These are phyloP conservation scores for Petrolisthes manimaculis DNA, from an alignment of 2,888 invertebrate species.

Conservation along the genomic window DNA sequence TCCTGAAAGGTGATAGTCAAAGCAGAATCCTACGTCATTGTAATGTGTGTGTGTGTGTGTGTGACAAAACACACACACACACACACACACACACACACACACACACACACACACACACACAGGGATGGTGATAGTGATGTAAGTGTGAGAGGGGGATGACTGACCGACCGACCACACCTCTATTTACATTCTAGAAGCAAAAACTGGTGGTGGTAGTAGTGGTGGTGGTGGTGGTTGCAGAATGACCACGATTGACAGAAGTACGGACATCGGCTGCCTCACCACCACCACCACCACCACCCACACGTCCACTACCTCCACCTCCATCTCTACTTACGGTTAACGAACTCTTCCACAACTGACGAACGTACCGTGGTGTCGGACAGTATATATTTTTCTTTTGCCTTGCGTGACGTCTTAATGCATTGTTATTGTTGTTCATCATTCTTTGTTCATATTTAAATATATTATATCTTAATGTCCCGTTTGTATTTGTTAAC, in stretches of 20 bases:
- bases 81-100: background rate
- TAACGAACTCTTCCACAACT: no score
- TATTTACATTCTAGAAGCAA: background rate
- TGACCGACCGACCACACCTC: background rate
- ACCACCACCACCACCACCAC: background rate
- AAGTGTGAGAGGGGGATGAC: background rate
- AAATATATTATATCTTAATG: no score
- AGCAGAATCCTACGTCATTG: background rate
- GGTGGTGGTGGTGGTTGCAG: background rate
- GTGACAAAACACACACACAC: background rate
- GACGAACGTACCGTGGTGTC: no score
- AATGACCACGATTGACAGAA: background rate
- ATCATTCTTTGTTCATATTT: no score
- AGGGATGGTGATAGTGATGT: background rate
- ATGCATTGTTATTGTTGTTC: no score
- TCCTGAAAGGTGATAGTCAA: no score
- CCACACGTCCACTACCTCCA: background rate
- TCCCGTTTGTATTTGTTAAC: no score
- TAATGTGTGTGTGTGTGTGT: no score
- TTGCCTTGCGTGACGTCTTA: no score
- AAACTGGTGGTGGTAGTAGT: background rate
- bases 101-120: conserved; percentile 8
- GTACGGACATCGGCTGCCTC: background rate
- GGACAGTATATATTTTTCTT: no score
- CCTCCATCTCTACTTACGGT: no score